Base-by-base conservation (phyloP, 2,888 invertebrate genomes). In the Diarsia brunnea region DNA sequence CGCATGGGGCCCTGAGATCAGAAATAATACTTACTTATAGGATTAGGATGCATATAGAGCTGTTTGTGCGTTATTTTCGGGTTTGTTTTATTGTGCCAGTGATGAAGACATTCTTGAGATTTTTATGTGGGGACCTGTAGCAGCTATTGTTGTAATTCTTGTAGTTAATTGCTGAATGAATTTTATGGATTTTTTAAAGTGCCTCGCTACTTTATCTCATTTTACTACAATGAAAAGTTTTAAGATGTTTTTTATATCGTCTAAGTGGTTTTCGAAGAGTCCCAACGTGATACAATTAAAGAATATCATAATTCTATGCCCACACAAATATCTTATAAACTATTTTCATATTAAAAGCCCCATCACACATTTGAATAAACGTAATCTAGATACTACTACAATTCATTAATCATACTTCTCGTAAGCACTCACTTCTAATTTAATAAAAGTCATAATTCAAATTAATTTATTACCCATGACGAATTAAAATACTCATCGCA, bases 1-100 rank as follows among this genome's bases (percentile, higher is more conserved):
- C 92, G 94, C 92, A 94, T 94, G 95, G 93, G 94, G 94, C 92
- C 90, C 89, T 82, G 79, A 89, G 90, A 91, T 93, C 91, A 90
- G 92, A 95, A 95, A 91, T 91, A 91, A 91, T 87, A 84, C 86
- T 86, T 84, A 84, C 88, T 86, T 85, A 75, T 74, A 76, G 76
- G 82, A 84, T 79, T 81, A 77, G 70, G 67, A 84, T 75, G 77
- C 78, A 43, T 86, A 91, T 84, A 88, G 94, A 95, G 95, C 74
- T 90, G 94, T 80, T 86, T 78, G 81, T 73, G 76, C 75, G 85
- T 75, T 67, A 45, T 45, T 70, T 78, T 65, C 31, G 31, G 63
- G 63, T 75, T 74, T n/a, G 31, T 53, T 80, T 64, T 63, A 61
- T 5, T 51, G 14, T 43, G 27, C n/a, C 51, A 21, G 38, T 47